phyloP scores from a whole-genome alignment of 2,797 vertebrate species.

The Anabacerthia variegaticeps region DNA sequence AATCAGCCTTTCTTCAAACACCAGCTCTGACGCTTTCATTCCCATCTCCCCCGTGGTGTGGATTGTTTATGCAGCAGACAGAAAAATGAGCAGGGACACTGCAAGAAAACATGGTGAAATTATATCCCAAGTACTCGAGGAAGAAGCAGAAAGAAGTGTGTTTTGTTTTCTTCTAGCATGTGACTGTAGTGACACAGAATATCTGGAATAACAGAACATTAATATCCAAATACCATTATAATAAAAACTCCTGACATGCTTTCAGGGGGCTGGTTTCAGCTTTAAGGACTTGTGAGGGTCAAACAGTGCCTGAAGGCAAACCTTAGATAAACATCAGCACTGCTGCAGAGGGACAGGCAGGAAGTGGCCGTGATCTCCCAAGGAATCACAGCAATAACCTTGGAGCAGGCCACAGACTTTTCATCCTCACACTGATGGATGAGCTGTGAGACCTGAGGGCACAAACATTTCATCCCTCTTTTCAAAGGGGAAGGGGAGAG shows the following conservation, averaged over 20 bases:
- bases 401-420: background rate
- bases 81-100: conserved; percentile 33
- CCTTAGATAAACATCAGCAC: background rate
- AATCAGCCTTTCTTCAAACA: conserved; percentile 56
- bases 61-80: conserved; percentile 34
- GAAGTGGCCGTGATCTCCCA: background rate
- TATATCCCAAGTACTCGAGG: background rate
- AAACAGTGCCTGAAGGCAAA: background rate
- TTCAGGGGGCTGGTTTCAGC: background rate
- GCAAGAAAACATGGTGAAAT: conserved; percentile 28
- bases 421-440: background rate
- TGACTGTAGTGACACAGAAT: background rate
- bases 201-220: background rate
- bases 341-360: background rate
- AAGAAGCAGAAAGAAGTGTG: background rate
- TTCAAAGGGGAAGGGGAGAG: background rate
- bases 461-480: background rate
- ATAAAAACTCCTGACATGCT: background rate
- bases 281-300: background rate
- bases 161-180: background rate
- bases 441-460: background rate
- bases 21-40: conserved; percentile 23
- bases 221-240: background rate
- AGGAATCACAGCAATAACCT: background rate
- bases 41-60: conserved; percentile 20